Percentiles rank a stretch among this genome's conserved stretches.
These are phyloP conservation scores for Coregonus clupeaformis DNA, from an alignment of 2,113 vertebrate genomes.

Conservation along the genomic window DNA sequence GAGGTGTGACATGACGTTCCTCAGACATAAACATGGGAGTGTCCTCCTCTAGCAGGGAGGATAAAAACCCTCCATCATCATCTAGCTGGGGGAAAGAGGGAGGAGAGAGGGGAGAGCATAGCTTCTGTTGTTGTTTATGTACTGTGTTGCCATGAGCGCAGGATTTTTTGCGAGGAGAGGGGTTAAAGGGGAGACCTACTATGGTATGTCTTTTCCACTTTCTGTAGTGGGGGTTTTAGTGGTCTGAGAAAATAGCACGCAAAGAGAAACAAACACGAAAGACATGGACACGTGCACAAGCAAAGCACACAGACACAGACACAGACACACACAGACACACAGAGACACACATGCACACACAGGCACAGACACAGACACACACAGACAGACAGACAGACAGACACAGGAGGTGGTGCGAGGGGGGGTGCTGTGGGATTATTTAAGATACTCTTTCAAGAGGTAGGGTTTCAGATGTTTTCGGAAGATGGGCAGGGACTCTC, in stretches of 20 bases:
- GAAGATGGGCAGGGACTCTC: too few species aligned
- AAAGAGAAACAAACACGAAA: too few species aligned
- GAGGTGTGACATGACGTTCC: constrained; percentile 43
- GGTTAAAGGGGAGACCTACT: not conserved
- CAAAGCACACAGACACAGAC: not conserved
- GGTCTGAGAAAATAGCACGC: too few species aligned
- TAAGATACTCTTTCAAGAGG: too few species aligned
- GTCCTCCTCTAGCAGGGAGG: constrained; percentile 18
- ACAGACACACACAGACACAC: not conserved
- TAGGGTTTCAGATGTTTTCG: too few species aligned
- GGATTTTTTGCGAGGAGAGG: constrained; percentile 18
- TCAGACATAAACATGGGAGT: constrained; percentile 53
- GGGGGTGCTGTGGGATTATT: too few species aligned
- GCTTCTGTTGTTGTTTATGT: constrained; percentile 39
- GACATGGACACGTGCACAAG: too few species aligned
- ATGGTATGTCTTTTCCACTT: not conserved
- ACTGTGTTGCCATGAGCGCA: constrained; percentile 50
- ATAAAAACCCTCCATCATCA: constrained; percentile 46
- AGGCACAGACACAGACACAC: too few species aligned
- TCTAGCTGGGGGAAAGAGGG: constrained; percentile 19
- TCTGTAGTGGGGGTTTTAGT: not conserved
- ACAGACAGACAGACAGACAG: too few species aligned
- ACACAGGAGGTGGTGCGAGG: too few species aligned
- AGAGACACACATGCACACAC: not conserved
- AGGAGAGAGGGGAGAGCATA: not conserved